Evolutionary conservation across 1,140 invertebrate species (phyloP).

Genomic region (Trialeurodes vaporariorum): DNA sequence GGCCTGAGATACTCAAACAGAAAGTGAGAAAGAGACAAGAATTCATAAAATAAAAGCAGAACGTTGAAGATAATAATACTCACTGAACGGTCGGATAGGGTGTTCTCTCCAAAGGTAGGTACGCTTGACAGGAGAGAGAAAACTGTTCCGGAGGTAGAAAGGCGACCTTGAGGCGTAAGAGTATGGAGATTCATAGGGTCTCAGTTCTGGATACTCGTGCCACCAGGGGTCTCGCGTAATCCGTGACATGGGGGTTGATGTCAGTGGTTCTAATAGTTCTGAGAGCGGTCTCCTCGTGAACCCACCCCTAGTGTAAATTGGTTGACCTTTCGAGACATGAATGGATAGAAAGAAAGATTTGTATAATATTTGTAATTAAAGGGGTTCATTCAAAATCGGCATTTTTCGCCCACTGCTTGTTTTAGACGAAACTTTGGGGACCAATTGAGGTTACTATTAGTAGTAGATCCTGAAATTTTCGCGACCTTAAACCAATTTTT

Average conservation of each 20-base stretch:
- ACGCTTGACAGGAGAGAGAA: slow-evolving; percentile 75
- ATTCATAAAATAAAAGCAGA: no score
- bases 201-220: slow-evolving; percentile 63
- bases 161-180: slow-evolving; percentile 10
- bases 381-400: no score
- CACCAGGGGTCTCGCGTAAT: slow-evolving; percentile 75
- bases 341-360: no score
- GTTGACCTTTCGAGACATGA: slow-evolving; percentile 44
- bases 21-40: no score
- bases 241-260: slow-evolving; percentile 57
- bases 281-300: slow-evolving; percentile 48
- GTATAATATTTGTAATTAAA: no score
- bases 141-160: slow-evolving; percentile 70
- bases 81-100: slow-evolving; percentile 74
- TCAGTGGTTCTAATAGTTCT: slow-evolving; percentile 62
- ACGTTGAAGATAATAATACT: no score
- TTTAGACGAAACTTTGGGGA: no score
- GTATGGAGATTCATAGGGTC: slow-evolving; percentile 48
- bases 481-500: no score
- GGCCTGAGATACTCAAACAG: no score
- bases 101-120: slow-evolving; percentile 79
- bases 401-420: no score
- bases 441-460: no score
- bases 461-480: no score
- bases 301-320: slow-evolving; percentile 51